Percentiles rank a stretch among this genome's conserved stretches.
Evolutionary conservation across 2,888 invertebrate species (phyloP).

Genomic region (Drosophila setosimentum): DNA sequence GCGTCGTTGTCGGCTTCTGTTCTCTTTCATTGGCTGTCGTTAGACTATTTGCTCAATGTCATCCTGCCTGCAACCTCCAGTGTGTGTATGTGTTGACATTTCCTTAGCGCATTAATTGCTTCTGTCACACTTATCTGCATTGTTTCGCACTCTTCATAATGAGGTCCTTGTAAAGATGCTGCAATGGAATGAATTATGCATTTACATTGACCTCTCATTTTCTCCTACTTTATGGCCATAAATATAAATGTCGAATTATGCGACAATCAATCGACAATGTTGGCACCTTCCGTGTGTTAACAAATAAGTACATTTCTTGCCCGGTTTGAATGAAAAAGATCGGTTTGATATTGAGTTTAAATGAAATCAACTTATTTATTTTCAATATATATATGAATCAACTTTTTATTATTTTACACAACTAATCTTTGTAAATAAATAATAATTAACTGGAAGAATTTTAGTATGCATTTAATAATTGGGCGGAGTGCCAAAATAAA

Average conservation of each 20-base stretch:
- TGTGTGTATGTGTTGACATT: conserved; percentile 53
- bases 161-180: conserved; percentile 62
- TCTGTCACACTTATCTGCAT: conserved; percentile 79
- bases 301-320: not conserved
- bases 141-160: conserved; percentile 61
- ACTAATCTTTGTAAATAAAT: not conserved
- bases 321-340: not conserved
- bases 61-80: conserved; percentile 51
- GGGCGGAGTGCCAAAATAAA: not conserved
- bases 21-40: conserved; percentile 60
- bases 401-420: not conserved
- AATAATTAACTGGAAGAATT: not conserved
- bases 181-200: conserved; percentile 47
- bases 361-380: not conserved
- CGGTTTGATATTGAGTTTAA: not conserved
- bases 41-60: conserved; percentile 66
- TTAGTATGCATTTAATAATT: too few relatives aligned
- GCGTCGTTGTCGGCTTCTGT: conserved; percentile 57
- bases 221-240: conserved; percentile 41
- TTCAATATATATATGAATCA: not conserved
- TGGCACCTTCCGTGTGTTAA: conserved; percentile 56
- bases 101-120: conserved; percentile 71
- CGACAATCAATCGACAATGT: conserved; percentile 40
- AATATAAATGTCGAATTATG: conserved; percentile 33
- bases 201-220: conserved; percentile 30